phyloP scores from a whole-genome alignment of 1,140 invertebrate species.

The Hylyphantes graminicola region DNA sequence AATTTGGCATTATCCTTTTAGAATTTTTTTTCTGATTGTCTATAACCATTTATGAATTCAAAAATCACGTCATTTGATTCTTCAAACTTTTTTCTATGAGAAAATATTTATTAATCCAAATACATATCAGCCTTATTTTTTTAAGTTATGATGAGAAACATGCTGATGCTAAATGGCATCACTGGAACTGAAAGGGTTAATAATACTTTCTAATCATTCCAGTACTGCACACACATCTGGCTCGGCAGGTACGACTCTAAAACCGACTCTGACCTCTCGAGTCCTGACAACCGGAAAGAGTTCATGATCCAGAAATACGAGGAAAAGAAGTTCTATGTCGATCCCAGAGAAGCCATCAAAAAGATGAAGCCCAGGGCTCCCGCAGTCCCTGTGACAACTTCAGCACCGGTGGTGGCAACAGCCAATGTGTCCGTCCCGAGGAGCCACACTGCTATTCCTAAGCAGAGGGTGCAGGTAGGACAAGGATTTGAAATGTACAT shows the following conservation, averaged over 20 bases:
- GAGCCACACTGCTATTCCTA: slow-evolving; percentile 49
- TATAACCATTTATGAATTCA: no score
- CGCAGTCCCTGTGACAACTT: slow-evolving; percentile 28
- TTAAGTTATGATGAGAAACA: no score
- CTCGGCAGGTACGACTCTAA: slow-evolving; percentile 48
- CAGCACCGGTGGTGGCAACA: neutral
- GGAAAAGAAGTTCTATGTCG: slow-evolving; percentile 55
- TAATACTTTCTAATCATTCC: neutral
- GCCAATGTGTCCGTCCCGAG: slow-evolving; percentile 6
- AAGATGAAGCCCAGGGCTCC: slow-evolving; percentile 56
- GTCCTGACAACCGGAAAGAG: slow-evolving; percentile 39
- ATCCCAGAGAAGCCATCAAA: slow-evolving; percentile 52
- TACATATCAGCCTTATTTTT: no score
- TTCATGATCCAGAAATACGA: slow-evolving; percentile 55
- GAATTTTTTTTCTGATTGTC: no score
- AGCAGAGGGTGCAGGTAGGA: neutral
- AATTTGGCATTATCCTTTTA: no score
- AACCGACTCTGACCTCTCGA: slow-evolving; percentile 34
- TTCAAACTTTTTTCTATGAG: no score
- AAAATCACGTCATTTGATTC: no score
- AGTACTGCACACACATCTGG: slow-evolving; percentile 55
- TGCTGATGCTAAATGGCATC: no score
- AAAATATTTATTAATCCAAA: no score
- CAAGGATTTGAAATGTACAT: no score
- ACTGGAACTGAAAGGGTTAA: no score